Evolutionary conservation across 2,797 vertebrate genomes (phyloP).

Genomic region (Fistularia tabacaria): DNA sequence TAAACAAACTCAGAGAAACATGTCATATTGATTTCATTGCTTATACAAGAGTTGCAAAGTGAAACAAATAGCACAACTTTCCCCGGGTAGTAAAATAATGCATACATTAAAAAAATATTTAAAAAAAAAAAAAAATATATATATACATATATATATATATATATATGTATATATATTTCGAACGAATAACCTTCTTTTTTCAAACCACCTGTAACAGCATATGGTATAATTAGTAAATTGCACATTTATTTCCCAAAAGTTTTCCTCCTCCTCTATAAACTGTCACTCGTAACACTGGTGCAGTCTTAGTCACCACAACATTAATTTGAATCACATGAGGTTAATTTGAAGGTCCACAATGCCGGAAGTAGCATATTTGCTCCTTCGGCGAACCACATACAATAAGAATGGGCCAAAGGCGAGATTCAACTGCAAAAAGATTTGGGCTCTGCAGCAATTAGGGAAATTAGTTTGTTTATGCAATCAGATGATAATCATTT

Average conservation of each 20-base stretch:
- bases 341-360: slow-evolving; percentile 34
- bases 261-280: not conserved
- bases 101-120: too few relatives aligned
- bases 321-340: slow-evolving; percentile 50
- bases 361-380: slow-evolving; percentile 41
- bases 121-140: too few relatives aligned
- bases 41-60: too few relatives aligned
- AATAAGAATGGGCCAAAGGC: slow-evolving; percentile 15
- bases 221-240: too few relatives aligned
- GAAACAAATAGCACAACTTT: too few relatives aligned
- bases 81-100: too few relatives aligned
- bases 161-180: too few relatives aligned
- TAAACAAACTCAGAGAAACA: too few relatives aligned
- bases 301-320: slow-evolving; percentile 15
- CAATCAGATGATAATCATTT: slow-evolving; percentile 18
- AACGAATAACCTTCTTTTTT: too few relatives aligned
- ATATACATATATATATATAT: too few relatives aligned
- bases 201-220: too few relatives aligned
- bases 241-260: not conserved
- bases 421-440: slow-evolving; percentile 16
- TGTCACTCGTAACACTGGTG: not conserved
- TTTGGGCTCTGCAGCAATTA: slow-evolving; percentile 26
- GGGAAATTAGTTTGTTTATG: slow-evolving; percentile 12
- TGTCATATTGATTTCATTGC: too few relatives aligned
- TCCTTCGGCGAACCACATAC: slow-evolving; percentile 26